Evolutionary conservation across 1,140 invertebrate species (phyloP).

Genomic region (Coptotermes formosanus): DNA sequence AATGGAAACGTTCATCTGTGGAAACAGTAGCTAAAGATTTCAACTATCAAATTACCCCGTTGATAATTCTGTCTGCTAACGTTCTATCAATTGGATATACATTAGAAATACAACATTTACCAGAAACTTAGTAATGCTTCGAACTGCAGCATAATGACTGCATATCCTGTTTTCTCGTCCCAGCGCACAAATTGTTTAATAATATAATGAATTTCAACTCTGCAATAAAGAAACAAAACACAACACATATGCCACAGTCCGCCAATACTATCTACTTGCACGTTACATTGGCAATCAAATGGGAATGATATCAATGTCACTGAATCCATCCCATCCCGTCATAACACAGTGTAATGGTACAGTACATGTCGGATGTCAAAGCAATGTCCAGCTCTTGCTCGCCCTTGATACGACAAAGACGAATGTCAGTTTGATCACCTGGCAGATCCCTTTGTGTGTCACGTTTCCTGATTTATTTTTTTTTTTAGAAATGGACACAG

Average conservation of each 20-base stretch:
- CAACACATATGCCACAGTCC: neutral
- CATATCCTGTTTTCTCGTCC: neutral
- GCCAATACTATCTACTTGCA: neutral
- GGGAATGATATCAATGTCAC: neutral
- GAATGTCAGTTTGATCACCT: conserved; percentile 6
- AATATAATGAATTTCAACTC: conserved; percentile 15
- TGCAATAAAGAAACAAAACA: conserved; percentile 1
- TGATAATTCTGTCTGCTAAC: too few relatives aligned
- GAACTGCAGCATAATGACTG: neutral
- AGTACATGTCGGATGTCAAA: neutral
- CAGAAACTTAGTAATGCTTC: neutral
- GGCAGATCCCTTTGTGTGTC: neutral
- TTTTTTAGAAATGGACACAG: neutral
- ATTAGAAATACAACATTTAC: neutral
- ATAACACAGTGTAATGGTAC: neutral
- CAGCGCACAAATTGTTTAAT: neutral
- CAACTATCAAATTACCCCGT: too few relatives aligned
- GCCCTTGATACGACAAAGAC: neutral
- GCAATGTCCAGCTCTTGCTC: neutral
- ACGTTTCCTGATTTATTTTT: neutral
- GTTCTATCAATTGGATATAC: neutral
- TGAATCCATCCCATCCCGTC: neutral
- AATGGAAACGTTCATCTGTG: too few relatives aligned
- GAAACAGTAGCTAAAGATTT: too few relatives aligned
- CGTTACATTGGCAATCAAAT: conserved; percentile 10